Percentiles rank a stretch among this genome's conserved stretches.
phyloP scores from a whole-genome alignment of 2,888 invertebrate genomes.

The Apoda limacodes region DNA sequence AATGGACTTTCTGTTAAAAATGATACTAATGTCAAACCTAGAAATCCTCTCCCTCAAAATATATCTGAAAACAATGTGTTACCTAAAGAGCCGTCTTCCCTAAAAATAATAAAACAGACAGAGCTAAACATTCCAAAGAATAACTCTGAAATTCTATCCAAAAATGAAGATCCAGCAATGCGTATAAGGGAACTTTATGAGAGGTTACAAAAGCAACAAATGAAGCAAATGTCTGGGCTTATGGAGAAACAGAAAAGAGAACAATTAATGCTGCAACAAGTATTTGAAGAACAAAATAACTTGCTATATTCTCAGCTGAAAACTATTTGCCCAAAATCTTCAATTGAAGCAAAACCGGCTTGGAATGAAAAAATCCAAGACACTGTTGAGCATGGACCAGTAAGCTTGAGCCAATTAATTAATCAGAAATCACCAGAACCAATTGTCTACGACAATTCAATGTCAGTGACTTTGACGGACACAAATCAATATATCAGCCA shows the following conservation, averaged over 20 bases:
- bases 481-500: conserved; percentile 44
- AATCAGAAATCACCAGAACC: conserved; percentile 33
- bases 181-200: conserved; percentile 54
- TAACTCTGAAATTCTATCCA: conserved; percentile 5
- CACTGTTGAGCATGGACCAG: conserved; percentile 37
- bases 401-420: conserved; percentile 55
- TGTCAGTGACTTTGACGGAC: conserved; percentile 38
- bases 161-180: conserved; percentile 41
- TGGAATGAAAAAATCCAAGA: conserved; percentile 38
- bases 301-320: conserved; percentile 64
- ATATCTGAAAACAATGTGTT: conserved; percentile 21
- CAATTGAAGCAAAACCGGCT: conserved; percentile 44
- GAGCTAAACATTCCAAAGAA: conserved; percentile 9
- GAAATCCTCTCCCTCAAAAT: conserved; percentile 30
- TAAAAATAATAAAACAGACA: conserved; percentile 12
- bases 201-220: conserved; percentile 73
- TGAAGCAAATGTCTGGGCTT: conserved; percentile 71
- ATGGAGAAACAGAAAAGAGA: conserved; percentile 74
- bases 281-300: conserved; percentile 75
- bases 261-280: conserved; percentile 71
- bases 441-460: conserved; percentile 26
- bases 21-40: conserved; percentile 31
- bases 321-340: conserved; percentile 49
- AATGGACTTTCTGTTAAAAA: conserved; percentile 27
- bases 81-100: conserved; percentile 22